These are phyloP conservation scores for Micrasema minimum DNA, from an alignment of 1,140 invertebrate species.

Conservation along the genomic window DNA sequence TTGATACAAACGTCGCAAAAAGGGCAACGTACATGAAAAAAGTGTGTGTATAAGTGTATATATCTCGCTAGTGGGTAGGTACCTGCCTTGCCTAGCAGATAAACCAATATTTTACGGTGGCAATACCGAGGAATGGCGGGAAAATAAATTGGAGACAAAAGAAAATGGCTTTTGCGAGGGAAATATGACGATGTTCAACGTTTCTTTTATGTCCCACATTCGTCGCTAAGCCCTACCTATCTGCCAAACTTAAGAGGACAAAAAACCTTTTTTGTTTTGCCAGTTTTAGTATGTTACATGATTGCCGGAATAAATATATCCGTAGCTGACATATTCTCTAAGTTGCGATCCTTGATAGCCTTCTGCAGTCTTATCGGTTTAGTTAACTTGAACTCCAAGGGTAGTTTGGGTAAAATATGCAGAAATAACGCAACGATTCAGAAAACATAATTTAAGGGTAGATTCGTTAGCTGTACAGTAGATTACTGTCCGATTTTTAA, in stretches of 20 bases:
- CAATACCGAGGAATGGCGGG: constrained; percentile 51
- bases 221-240: not conserved
- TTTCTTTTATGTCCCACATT: constrained; percentile 43
- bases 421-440: too few relatives aligned
- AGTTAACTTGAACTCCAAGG: too few relatives aligned
- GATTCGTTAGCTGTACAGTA: too few relatives aligned
- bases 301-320: too few relatives aligned
- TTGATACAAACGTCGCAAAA: constrained; percentile 38
- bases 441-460: too few relatives aligned
- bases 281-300: too few relatives aligned
- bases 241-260: constrained; percentile 1
- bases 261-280: not conserved
- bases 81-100: constrained; percentile 40
- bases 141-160: constrained; percentile 54
- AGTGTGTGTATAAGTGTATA: constrained; percentile 17
- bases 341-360: too few relatives aligned
- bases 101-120: constrained; percentile 53
- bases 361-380: too few relatives aligned
- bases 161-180: constrained; percentile 52
- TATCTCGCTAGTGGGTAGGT: not conserved
- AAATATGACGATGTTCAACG: constrained; percentile 54
- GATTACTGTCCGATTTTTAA: too few relatives aligned
- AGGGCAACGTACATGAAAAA: constrained; percentile 34
- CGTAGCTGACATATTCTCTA: too few relatives aligned
- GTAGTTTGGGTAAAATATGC: too few relatives aligned